Percentiles rank a stretch among this genome's conserved stretches.
phyloP scores from a whole-genome alignment of 2,113 vertebrate genomes.

The Cardinalis cardinalis region DNA sequence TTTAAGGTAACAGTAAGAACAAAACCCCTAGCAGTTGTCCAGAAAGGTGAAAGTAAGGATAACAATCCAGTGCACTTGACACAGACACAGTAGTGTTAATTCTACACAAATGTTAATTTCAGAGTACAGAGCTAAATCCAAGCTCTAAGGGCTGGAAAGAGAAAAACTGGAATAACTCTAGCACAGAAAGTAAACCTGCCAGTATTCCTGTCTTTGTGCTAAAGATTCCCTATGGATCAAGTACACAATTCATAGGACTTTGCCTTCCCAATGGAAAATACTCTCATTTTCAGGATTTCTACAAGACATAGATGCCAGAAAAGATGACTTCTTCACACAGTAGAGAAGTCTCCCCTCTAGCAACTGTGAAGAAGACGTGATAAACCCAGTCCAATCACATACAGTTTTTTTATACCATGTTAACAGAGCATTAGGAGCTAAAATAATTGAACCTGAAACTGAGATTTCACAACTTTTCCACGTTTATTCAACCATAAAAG shows the following conservation, averaged over 20 bases:
- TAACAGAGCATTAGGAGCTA: not conserved
- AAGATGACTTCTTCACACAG: not conserved
- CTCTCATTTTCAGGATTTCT: not conserved
- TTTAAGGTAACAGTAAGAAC: not conserved
- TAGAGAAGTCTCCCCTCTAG: slow-evolving; percentile 9
- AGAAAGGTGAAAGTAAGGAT: not conserved
- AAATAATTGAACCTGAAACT: slow-evolving; percentile 6
- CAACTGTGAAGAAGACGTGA: not conserved
- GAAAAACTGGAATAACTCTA: not conserved
- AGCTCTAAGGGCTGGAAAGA: not conserved
- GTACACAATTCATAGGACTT: not conserved
- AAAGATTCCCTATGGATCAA: not conserved
- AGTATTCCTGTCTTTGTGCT: not conserved
- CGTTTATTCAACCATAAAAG: slow-evolving; percentile 5
- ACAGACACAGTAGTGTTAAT: not conserved
- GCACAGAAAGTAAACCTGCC: not conserved
- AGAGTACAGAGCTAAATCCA: not conserved
- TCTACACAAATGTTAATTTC: not conserved
- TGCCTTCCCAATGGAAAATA: not conserved
- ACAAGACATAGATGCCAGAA: not conserved
- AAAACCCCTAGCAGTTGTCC: not conserved
- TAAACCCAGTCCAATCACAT: slow-evolving; percentile 1
- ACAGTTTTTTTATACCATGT: not conserved
- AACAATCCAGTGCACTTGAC: not conserved
- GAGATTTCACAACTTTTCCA: not conserved